Evolutionary conservation across 2,797 vertebrate genomes (phyloP), one percentile per base, ranked within the genome.

Genomic region (Takifugu rubripes): DNA sequence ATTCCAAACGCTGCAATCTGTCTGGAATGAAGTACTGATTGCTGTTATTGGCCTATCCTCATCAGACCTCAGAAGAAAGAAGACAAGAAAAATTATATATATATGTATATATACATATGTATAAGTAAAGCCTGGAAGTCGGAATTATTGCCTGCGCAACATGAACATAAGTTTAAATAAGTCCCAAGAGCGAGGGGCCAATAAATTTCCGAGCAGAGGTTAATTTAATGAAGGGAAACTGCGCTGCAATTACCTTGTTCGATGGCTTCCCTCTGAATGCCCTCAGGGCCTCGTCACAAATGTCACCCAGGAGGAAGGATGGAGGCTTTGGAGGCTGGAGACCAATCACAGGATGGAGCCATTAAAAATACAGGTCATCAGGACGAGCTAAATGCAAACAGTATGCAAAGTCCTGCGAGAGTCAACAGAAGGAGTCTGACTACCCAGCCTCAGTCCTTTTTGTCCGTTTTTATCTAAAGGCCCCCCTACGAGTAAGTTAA

Each of bases 161-260:
- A 14, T 47, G 65, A 74, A 88, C 87, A 89, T 85, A 87, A 87
- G 75, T 90, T 92, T 87, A 88, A 91, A 90, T 89, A 89, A 89
- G 89, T 89, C 89, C 61, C 56, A 69, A 74, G 83, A 88, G 86
- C 72, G 87, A 74, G 81, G 82, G 79, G 81, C 84, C 88, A 88
- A 90, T 90, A 89, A 81, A 89, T 91, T 90, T 86, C 79, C 74
- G 76, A 82, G 81, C 84, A 85, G 90, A 85, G 90, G 89, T 90
- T 92, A 90, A 92, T 91, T 91, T 91, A 86, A 86, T 67, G 87
- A 86, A 85, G 82, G 84, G 80, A 78, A 89, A 85, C 86, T 87
- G 84, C 70, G 53, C 63, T 5, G 75, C 90, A 92, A 91, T 92
- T 92, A 92, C 87, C 86, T 90, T 84, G 84, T 89, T 87, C 78